Evolutionary conservation across 2,888 invertebrate species (phyloP), one percentile per base, ranked within the genome.

Genomic region (Dermolepida albohirtum): DNA sequence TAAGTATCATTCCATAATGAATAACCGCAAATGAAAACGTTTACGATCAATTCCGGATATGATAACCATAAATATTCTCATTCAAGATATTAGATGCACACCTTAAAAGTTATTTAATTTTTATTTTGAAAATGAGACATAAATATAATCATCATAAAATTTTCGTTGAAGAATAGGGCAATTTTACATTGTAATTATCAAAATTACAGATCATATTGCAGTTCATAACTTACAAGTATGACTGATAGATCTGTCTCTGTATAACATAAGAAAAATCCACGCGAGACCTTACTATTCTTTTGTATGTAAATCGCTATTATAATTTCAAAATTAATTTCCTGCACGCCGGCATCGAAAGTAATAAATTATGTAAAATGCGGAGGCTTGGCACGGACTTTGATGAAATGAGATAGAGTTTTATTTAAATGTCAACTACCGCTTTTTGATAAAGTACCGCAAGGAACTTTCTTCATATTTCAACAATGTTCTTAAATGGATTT

Each of bases 291-390:
- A 47, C 34, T 8, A 62, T 47, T 62, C 59, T 47, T 62, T 62
- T 62, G 59, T 62, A 62, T 62, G 59, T 62, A 62, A 62, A 62
- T 62, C 43, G 47, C 47, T 34, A 62, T 62, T 62, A 62, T 47
- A 62, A 62, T 62, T 62, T 62, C 47, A 39, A 62, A 62, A 62
- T 62, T 62, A 62, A 62, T 62, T 62, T 62, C 59, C 47, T 47
- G 29, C 34, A 47, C 29, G 47, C 47, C 29, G 47, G 34, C 34
- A 62, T 62, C 16, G 59, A 62, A 62, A 62, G 59, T n/a, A 62
- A 62, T 62, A 62, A 62, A 62, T 62, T 62, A 49, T 62, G 47
- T 47, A 47, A 47, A 47, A 44, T 62, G 11, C 43, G 47, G 34
- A 62, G 59, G 59, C 59, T 62, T 62, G 59, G 59, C 59, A 17